Evolutionary conservation across 37 sponge, comb jelly and placozoan genomes (phyloP), one percentile per base, ranked within the genome.

Genomic region (Eunapius fragilis): DNA sequence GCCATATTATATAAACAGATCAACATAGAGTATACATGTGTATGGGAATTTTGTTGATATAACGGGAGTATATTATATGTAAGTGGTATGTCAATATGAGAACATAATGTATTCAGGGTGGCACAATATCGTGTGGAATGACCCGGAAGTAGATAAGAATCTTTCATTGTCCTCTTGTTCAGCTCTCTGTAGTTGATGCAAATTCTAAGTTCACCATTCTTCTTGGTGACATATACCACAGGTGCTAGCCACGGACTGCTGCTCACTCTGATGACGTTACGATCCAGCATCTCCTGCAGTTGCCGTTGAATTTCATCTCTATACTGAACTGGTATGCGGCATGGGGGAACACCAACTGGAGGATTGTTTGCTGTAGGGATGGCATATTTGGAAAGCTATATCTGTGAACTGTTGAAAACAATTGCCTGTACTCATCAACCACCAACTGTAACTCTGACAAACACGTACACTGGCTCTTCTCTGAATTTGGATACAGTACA

Each of bases 221-320:
- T 85, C 82, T 90, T 90, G 3, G 79, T 36, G 2, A 94, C 88
- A 69, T 77, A 89, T 25, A 91, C 84, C n/a, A 30, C 83, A 6
- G 94, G 94, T 67, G 94, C 85, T 85, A 90, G 87, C 82, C 86
- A 94, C 0, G 91, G 83, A 69, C 88, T n/a, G n/a, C n/a, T n/a
- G n/a, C n/a, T n/a, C n/a, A n/a, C n/a, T n/a, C n/a, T n/a, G n/a
- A n/a, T n/a, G n/a, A n/a, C n/a, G n/a, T n/a, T n/a, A n/a, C n/a
- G n/a, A n/a, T n/a, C n/a, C n/a, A n/a, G n/a, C n/a, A n/a, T n/a
- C n/a, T n/a, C n/a, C n/a, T n/a, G n/a, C n/a, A n/a, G n/a, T n/a
- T n/a, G n/a, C n/a, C n/a, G 36, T 22, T 87, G 70, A 25, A 89
- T 80, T 67, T 93, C 87, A 24, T 58, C 81, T 69, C 90, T 31